These are phyloP conservation scores for Drosophila murphyi DNA, from an alignment of 1,140 invertebrate genomes.

Conservation along the genomic window DNA sequence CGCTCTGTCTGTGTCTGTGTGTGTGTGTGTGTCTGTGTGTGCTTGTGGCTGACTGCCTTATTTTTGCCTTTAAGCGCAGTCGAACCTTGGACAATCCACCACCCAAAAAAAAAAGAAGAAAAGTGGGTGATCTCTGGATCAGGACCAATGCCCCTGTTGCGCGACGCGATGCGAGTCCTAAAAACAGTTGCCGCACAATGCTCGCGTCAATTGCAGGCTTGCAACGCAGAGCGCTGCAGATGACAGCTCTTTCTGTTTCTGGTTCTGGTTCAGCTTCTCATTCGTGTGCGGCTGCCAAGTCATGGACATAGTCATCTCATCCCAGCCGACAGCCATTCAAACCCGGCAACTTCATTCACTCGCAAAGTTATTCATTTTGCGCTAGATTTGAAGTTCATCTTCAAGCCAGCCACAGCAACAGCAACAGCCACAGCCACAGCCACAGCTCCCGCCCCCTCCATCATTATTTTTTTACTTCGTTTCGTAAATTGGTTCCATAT, in stretches of 20 bases:
- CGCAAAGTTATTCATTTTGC: slow-evolving; percentile 67
- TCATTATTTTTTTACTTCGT: slow-evolving; percentile 29
- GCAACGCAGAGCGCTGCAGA: slow-evolving; percentile 44
- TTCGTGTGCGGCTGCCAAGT: slow-evolving; percentile 29
- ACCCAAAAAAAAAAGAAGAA: slow-evolving; percentile 1
- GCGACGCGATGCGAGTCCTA: slow-evolving; percentile 64
- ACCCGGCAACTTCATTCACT: slow-evolving; percentile 51
- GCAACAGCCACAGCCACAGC: too few relatives aligned
- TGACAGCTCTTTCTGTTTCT: slow-evolving; percentile 61
- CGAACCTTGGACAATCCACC: slow-evolving; percentile 63
- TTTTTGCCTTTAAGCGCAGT: slow-evolving; percentile 62
- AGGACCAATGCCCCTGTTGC: slow-evolving; percentile 60
- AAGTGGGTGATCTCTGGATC: slow-evolving; percentile 24
- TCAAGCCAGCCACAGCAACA: slow-evolving; percentile 7
- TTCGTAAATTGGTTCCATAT: slow-evolving; percentile 69
- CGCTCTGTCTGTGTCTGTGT: slow-evolving; percentile 47
- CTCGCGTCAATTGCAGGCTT: slow-evolving; percentile 75
- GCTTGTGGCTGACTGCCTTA: slow-evolving; percentile 57
- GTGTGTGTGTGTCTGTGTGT: slow-evolving; percentile 24
- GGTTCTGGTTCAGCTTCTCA: slow-evolving; percentile 25
- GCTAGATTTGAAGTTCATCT: slow-evolving; percentile 73
- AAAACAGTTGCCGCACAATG: slow-evolving; percentile 76
- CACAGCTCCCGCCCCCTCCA: slow-evolving; percentile 3
- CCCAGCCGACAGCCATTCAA: slow-evolving; percentile 23
- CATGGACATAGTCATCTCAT: slow-evolving; percentile 21